Evolutionary conservation across 2,888 invertebrate species (phyloP).

Genomic region (Ecdyonurus torrentis): DNA sequence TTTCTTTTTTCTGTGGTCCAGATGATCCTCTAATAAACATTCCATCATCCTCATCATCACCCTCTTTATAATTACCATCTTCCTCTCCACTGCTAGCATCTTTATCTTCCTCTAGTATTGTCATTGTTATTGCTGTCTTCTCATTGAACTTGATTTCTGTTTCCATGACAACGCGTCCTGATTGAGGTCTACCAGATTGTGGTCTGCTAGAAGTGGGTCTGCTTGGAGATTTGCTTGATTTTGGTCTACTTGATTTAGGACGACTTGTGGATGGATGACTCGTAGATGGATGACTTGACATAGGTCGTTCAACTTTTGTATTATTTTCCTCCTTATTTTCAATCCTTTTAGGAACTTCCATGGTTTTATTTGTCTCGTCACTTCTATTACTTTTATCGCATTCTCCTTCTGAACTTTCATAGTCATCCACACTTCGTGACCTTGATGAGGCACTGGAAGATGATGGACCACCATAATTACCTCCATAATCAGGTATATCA

Average conservation of each 20-base stretch:
- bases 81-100: slow-evolving; percentile 22
- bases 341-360: not conserved
- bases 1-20: not conserved
- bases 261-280: not conserved
- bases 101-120: slow-evolving; percentile 54
- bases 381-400: not conserved
- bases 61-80: not conserved
- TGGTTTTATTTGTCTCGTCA: not conserved
- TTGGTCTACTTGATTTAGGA: not conserved
- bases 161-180: slow-evolving; percentile 47
- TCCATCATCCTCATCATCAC: slow-evolving; percentile 18
- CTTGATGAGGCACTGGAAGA: not conserved
- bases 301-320: not conserved
- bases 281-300: not conserved
- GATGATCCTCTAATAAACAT: not conserved
- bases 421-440: not conserved
- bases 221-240: not conserved
- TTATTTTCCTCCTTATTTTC: not conserved
- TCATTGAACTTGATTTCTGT: slow-evolving; percentile 69
- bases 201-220: not conserved
- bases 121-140: slow-evolving; percentile 68
- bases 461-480: not conserved
- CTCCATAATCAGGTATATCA: not conserved
- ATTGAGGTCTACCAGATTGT: not conserved
- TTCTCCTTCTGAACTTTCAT: not conserved